Evolutionary conservation across 2,888 invertebrate genomes (phyloP).

Genomic region (Drosophila siamana): DNA sequence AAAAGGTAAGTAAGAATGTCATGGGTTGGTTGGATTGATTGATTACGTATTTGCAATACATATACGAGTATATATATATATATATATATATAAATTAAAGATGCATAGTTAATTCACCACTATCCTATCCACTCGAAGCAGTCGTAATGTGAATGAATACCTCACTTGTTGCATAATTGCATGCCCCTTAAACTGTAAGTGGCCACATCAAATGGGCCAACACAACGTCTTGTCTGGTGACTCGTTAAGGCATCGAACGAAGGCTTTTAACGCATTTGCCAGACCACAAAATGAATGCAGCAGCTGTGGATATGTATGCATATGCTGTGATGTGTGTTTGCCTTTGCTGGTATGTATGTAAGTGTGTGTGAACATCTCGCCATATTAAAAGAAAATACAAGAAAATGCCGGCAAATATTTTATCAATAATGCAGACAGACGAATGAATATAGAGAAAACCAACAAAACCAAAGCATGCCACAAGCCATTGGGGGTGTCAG

Average conservation of each 20-base stretch:
- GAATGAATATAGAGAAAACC: slow-evolving; percentile 25
- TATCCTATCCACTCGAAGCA: neutral
- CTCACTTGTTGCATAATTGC: slow-evolving; percentile 57
- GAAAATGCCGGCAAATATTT: slow-evolving; percentile 61
- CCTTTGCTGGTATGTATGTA: neutral
- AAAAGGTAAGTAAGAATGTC: slow-evolving; percentile 85
- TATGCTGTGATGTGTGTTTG: too few species aligned
- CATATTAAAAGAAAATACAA: slow-evolving; percentile 55
- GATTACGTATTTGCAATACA: too few species aligned
- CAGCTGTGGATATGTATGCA: neutral
- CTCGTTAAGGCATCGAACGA: slow-evolving; percentile 31
- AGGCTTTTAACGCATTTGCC: slow-evolving; percentile 57
- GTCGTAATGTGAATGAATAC: too few species aligned
- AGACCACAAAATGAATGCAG: slow-evolving; percentile 55
- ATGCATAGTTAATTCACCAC: neutral
- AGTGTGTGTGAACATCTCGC: neutral
- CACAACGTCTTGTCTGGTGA: neutral
- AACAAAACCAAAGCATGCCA: slow-evolving; percentile 10
- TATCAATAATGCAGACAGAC: slow-evolving; percentile 54
- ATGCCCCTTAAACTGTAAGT: neutral
- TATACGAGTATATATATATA: too few species aligned
- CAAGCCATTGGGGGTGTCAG: slow-evolving; percentile 9
- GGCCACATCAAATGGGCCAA: slow-evolving; percentile 15
- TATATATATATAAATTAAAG: neutral
- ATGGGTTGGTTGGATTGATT: too few species aligned